Base-by-base conservation (phyloP, 2,113 vertebrate species). In the Odocoileus hemionus region DNA sequence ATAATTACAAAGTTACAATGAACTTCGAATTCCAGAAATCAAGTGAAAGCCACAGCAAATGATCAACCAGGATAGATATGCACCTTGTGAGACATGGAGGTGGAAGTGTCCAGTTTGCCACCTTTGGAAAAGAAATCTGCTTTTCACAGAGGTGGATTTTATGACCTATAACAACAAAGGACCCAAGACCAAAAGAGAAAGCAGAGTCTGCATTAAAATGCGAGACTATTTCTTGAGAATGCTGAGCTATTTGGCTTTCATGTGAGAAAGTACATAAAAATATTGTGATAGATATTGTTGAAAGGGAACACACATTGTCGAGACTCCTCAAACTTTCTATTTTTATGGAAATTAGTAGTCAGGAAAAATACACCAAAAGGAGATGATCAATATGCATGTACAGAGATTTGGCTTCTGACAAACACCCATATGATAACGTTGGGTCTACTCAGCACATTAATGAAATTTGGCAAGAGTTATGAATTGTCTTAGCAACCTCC, bases 401-500 rank as follows among this genome's bases (percentile, higher is more conserved):
- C 78, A 94, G 60, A 94, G 93, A 95, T 94, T 96, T 98, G 97
- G 97, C 94, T 96, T 58, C 94, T 93, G 94, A 97, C 96, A 96
- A 96, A 85, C 86, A 92, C 88, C 85, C 96, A 97, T 97, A 98
- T 87, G 97, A 98, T 98, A 98, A 92, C 86, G 89, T 89, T 95
- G 1, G 89, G 79, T 97, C 97, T 97, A 97, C 97, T 98, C 96
- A 97, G 97, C 97, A 97, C 96, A 97, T 98, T 97, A 97, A 96
- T 64, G 76, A 97, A 96, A 96, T 84, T 96, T 98, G 98, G 97
- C 98, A 98, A 96, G 95, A 93, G 85, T 76, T 95, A 58, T 90
- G 91, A 98, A 96, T 97, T 97, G 90, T 98, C 95, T 98, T 98
- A 98, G 97, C 98, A 98, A 96, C 91, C 83, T 97, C 92, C 95